phyloP scores from a whole-genome alignment of 2,113 vertebrate species.

The Bubo bubo region DNA sequence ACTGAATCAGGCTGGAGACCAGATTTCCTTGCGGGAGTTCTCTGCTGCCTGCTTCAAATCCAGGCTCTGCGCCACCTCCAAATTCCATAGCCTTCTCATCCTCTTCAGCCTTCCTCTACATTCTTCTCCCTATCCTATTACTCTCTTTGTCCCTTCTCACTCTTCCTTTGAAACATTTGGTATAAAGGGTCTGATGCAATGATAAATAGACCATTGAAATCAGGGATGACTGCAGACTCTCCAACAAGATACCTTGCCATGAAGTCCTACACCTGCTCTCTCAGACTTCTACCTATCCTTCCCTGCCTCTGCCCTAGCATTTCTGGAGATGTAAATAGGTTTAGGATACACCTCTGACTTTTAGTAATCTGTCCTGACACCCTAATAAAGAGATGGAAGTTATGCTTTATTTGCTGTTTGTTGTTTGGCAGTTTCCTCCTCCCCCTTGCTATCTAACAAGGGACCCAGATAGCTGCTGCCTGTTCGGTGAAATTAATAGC shows the following conservation, averaged over 20 bases:
- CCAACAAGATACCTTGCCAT: background rate
- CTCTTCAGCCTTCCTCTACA: background rate
- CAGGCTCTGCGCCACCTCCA: accelerated
- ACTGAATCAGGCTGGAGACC: background rate
- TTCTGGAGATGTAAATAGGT: background rate
- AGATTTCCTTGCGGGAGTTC: background rate
- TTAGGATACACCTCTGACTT: background rate
- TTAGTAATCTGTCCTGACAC: background rate
- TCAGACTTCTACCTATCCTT: background rate
- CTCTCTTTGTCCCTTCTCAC: background rate
- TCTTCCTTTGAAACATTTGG: background rate
- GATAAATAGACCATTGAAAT: background rate
- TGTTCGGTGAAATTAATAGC: background rate
- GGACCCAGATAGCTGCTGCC: background rate
- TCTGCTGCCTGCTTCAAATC: background rate
- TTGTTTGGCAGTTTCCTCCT: background rate
- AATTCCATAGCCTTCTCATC: background rate
- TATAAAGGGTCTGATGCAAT: background rate
- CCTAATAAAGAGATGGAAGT: background rate
- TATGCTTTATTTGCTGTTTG: accelerated
- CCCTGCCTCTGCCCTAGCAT: no score
- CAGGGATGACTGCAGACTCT: background rate
- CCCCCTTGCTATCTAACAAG: background rate
- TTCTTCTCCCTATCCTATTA: background rate
- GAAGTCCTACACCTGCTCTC: background rate